These are phyloP conservation scores for Stenotaenia linearis DNA, from an alignment of 2,888 invertebrate genomes.

Conservation along the genomic window DNA sequence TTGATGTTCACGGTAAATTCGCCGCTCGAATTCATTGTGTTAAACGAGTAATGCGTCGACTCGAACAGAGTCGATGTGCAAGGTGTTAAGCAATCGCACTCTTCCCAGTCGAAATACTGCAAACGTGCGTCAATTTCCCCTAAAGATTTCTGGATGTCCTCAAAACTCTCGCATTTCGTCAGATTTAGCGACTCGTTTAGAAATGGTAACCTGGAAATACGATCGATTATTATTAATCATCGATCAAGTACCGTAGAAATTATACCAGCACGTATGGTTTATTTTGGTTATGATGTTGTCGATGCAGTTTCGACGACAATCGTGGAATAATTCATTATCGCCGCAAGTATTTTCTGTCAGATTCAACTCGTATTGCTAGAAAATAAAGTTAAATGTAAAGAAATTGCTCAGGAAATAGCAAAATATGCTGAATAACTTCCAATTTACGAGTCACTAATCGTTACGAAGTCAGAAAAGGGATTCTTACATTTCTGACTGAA, in stretches of 20 bases:
- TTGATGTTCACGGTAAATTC: not conserved
- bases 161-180: not conserved
- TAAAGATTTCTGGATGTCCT: not conserved
- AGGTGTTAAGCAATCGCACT: not conserved
- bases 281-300: no score
- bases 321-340: not conserved
- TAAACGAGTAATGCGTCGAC: not conserved
- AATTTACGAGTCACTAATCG: no score
- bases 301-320: not conserved
- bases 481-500: not conserved
- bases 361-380: no score
- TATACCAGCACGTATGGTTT: no score
- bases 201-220: not conserved
- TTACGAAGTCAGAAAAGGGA: no score
- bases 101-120: not conserved
- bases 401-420: no score
- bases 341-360: not conserved
- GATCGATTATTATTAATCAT: not conserved
- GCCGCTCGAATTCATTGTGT: not conserved
- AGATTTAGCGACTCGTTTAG: not conserved
- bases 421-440: no score
- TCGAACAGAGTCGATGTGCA: not conserved
- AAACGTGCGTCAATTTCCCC: not conserved
- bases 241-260: no score
- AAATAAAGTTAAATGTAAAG: no score